Evolutionary conservation across 2,888 invertebrate species (phyloP), one percentile per base, ranked within the genome.

Genomic region (Panopea generosa): DNA sequence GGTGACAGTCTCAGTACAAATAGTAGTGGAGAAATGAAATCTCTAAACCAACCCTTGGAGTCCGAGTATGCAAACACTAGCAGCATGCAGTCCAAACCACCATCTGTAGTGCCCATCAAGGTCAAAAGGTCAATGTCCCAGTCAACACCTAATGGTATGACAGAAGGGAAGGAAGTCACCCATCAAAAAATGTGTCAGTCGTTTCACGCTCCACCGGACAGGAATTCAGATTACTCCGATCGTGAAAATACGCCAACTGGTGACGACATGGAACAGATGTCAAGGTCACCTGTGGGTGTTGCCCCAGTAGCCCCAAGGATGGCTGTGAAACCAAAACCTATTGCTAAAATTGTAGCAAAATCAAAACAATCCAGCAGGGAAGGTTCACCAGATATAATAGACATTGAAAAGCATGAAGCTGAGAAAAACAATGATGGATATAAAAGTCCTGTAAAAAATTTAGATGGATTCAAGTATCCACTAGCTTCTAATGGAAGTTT

Each of bases 271-370:
- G 71, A 80, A n/a, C 59, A 65, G 24, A 60, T 72, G 40, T 76
- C 77, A 26, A 61, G 74, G 52, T 75, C 79, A 49, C 78, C 82
- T 33, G 56, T 77, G 40, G 66, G 69, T 20, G 61, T 71, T 52
- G 81, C 80, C 16, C 97, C 96, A 16, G 96, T 96, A 26, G 95
- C 96, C 74, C 96, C 97, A 4, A 94, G 97, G 59, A 96, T 96
- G 0, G 95, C 96, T 16, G 96, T 96, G 9, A 97, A 97, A 63
- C 87, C 89, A 2, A 91, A 89, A 77, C 90, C 90, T n/a, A 85
- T 90, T 26, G 89, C 89, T 22, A 89, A 87, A 77, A 88, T 90
- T 40, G 77, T 90, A 43, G 87, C 90, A 6, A 90, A 90, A 61
- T 77, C 87, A n/a, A 87, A 88, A 66, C 86, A 87, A 20, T 77